Evolutionary conservation across 2,888 invertebrate genomes (phyloP), one percentile per base, ranked within the genome.

Genomic region (Barypeithes pellucidus): DNA sequence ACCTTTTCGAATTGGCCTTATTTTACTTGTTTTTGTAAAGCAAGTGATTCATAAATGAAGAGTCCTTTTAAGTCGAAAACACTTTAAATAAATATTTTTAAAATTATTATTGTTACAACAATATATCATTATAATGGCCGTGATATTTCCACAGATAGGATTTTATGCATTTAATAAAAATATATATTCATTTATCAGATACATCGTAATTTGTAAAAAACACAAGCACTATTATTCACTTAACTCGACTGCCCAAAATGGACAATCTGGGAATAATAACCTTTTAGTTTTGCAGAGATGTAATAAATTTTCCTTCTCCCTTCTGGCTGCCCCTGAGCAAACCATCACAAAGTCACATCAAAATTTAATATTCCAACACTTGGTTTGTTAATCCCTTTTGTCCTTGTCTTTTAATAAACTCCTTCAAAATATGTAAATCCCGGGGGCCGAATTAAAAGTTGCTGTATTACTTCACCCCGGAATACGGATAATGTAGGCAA

Each of bases 381-480:
- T 33, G 54, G 54, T 54, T 54, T 54, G 54, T 33, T 54, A 54
- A 54, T 54, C 54, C 29, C 29, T 12, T 54, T 54, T 54, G 54
- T 29, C 54, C 54, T 54, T 54, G 54, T 54, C 54, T 54, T 54
- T 54, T 33, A 54, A 33, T 54, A 54, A 54, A 54, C 54, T 24
- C 29, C 54, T 54, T 54, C 29, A 54, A 54, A 54, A 54, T 54
- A 54, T 54, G 54, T 33, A 54, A 54, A 54, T 54, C 54, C 54
- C 54, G 1, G 1, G 54, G 22, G 54, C 16, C 29, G 9, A 54
- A 54, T 54, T 29, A 54, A 54, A 54, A 54, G 29, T 54, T 54
- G 29, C 33, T 33, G 29, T 16, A 16, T 29, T 54, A 54, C 16
- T 54, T 33, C 29, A 14, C 29, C 9, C 29, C n/a, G 14, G 16